Conservation (phyloP, 1,140 invertebrate species). For the Carcinoscorpius rotundicauda region DNA sequence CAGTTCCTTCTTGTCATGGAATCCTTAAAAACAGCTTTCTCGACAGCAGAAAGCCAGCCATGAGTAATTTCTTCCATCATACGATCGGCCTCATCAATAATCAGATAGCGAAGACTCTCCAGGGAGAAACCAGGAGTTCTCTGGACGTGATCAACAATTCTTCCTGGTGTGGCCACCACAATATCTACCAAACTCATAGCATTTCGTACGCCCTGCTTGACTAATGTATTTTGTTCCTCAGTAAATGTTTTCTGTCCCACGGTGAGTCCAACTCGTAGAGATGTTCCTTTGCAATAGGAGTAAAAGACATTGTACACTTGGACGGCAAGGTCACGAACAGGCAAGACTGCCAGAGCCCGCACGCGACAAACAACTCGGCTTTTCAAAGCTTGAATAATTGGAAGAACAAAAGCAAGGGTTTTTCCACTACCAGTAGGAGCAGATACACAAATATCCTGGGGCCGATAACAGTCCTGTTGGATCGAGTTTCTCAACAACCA, state of each 20-base stretch:
- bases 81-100: constrained; percentile 86
- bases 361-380: constrained; percentile 43
- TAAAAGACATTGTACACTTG: constrained; percentile 57
- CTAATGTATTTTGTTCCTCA: constrained; percentile 59
- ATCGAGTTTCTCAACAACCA: constrained; percentile 51
- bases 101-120: constrained; percentile 61
- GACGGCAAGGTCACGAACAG: constrained; percentile 76
- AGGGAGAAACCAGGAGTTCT: constrained; percentile 75
- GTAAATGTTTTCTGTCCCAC: constrained; percentile 56
- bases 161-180: constrained; percentile 82
- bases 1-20: constrained; percentile 4
- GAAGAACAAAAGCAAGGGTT: constrained; percentile 86
- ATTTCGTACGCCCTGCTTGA: constrained; percentile 43
- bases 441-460: constrained; percentile 87
- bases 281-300: constrained; percentile 53
- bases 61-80: constrained; percentile 80
- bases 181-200: constrained; percentile 53
- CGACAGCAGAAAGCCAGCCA: constrained; percentile 67
- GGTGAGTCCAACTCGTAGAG: constrained; percentile 56
- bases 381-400: constrained; percentile 60
- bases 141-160: constrained; percentile 82
- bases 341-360: constrained; percentile 73
- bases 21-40: constrained; percentile 25
- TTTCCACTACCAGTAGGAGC: constrained; percentile 97
- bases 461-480: constrained; percentile 41